Percentiles rank a stretch among this genome's conserved stretches.
Conservation (phyloP, 2,797 vertebrate genomes). For the Leptodactylus fallax region DNA sequence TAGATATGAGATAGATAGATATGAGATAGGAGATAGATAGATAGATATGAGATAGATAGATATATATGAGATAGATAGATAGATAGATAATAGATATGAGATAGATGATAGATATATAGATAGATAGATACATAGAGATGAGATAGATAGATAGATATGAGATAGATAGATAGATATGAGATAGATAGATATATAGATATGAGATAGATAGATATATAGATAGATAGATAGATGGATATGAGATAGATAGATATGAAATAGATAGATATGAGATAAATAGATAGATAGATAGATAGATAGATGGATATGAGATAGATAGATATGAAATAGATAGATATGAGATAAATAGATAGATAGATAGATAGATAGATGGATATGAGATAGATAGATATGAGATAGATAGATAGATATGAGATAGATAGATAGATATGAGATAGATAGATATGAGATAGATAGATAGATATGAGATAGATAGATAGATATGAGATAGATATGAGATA, state of each 20-base stretch:
- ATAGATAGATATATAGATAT: not conserved
- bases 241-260: too few relatives aligned
- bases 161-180: not conserved
- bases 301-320: too few relatives aligned
- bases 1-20: not conserved
- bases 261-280: not conserved
- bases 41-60: too few relatives aligned
- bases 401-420: not conserved
- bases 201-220: not conserved
- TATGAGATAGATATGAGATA: not conserved
- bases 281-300: not conserved
- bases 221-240: not conserved
- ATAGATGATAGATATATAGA: too few relatives aligned
- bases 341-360: not conserved
- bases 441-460: not conserved
- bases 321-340: too few relatives aligned
- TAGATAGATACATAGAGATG: not conserved
- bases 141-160: not conserved
- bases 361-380: not conserved
- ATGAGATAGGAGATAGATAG: too few relatives aligned
- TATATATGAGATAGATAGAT: not conserved
- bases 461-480: not conserved
- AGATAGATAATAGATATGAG: slow-evolving; percentile 6
- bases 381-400: too few relatives aligned
- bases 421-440: too few relatives aligned